These are phyloP conservation scores for Apteryx mantelli DNA, from an alignment of 2,113 vertebrate genomes.

Conservation along the genomic window DNA sequence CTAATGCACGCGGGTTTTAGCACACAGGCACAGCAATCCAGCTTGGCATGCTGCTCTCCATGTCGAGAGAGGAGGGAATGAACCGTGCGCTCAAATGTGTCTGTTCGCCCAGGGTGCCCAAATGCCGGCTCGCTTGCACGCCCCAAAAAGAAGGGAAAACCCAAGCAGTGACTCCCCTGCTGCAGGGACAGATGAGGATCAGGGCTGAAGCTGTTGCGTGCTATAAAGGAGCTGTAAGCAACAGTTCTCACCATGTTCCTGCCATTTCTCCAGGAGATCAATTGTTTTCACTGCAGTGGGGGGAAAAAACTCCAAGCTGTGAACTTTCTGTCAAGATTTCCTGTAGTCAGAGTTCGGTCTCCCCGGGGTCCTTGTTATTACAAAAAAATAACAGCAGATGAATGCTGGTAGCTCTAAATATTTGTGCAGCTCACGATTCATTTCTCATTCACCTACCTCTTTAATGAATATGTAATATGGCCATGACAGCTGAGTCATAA, in stretches of 20 bases:
- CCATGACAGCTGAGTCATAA: not conserved
- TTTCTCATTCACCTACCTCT: not conserved
- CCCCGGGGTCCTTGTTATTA: not conserved
- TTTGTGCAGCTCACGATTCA: slow-evolving; percentile 30
- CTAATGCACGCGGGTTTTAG: rapidly evolving
- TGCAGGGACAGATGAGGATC: rapidly evolving
- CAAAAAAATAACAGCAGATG: slow-evolving; percentile 15
- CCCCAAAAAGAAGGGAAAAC: not conserved
- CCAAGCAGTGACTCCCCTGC: not conserved
- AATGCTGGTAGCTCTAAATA: slow-evolving; percentile 26
- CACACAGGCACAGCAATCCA: not conserved
- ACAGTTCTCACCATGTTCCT: not conserved
- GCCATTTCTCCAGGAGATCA: not conserved
- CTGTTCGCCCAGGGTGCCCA: not conserved
- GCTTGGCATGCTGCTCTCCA: not conserved
- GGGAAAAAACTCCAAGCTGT: not conserved
- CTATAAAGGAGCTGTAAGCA: not conserved
- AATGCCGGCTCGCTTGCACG: rapidly evolving
- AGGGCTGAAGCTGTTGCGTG: not conserved
- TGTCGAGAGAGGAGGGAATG: not conserved
- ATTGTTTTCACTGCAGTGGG: not conserved
- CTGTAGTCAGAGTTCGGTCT: not conserved
- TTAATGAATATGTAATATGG: not conserved
- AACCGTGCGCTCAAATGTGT: rapidly evolving
- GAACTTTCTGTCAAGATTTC: not conserved